phyloP scores from a whole-genome alignment of 2,113 vertebrate genomes.

The Phocoena sinus region DNA sequence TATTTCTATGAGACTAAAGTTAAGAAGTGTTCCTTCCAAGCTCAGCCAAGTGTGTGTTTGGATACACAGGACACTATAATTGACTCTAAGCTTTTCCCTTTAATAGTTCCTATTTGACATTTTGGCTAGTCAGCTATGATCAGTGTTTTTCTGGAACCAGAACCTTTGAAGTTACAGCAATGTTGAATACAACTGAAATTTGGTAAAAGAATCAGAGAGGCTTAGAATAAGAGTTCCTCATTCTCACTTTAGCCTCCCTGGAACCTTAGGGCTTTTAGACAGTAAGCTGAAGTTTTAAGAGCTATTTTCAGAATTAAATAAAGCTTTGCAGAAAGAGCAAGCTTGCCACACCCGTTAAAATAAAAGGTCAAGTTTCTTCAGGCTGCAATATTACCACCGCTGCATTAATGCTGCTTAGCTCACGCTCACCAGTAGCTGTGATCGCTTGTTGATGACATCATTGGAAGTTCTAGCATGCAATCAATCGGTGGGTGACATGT shows the following conservation, averaged over 20 bases:
- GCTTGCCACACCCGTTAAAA: not conserved
- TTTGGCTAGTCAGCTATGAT: not conserved
- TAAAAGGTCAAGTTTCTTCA: not conserved
- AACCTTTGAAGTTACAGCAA: not conserved
- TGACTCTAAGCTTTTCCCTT: not conserved
- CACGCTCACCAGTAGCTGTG: not conserved
- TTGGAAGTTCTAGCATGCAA: not conserved
- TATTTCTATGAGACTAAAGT: not conserved
- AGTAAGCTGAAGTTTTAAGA: not conserved
- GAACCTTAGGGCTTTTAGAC: not conserved
- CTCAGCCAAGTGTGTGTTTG: not conserved
- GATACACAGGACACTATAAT: not conserved
- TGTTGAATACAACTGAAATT: not conserved
- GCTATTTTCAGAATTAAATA: not conserved
- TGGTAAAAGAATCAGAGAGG: not conserved
- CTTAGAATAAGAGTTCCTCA: not conserved
- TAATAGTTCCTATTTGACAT: not conserved
- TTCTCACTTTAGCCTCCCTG: not conserved
- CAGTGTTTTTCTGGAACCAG: not conserved
- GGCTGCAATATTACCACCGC: not conserved
- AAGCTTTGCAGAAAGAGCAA: constrained; percentile 16
- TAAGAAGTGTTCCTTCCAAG: not conserved
- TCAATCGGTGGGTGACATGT: not conserved
- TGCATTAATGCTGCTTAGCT: not conserved
- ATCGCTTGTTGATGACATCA: not conserved